phyloP scores from a whole-genome alignment of 2,888 invertebrate genomes.

The Plusia festucae region DNA sequence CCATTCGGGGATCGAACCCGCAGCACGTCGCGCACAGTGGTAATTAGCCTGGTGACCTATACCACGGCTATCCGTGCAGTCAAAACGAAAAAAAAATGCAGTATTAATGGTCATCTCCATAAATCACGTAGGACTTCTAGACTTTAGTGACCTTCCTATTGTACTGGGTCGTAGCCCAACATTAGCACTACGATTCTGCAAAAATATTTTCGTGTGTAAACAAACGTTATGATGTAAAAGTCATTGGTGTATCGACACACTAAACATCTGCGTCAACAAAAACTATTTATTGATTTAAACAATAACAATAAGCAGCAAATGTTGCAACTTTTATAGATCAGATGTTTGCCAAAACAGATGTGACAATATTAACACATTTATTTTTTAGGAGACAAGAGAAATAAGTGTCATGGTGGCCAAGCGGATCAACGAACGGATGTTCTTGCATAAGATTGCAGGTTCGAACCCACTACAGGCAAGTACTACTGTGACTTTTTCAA shows the following conservation, averaged over 20 bases:
- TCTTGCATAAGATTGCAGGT: too few species aligned
- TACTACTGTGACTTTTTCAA: too few species aligned
- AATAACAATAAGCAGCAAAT: conserved; percentile 53
- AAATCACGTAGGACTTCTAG: background rate
- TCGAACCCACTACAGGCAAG: too few species aligned
- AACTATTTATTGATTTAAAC: conserved; percentile 55
- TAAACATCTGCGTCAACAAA: conserved; percentile 62
- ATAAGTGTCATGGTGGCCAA: too few species aligned
- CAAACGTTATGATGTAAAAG: conserved; percentile 33
- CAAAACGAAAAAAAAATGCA: too few species aligned
- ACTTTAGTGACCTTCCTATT: background rate
- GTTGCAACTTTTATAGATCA: conserved; percentile 47
- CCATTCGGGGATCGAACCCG: too few species aligned
- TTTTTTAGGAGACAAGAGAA: background rate
- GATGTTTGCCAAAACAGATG: conserved; percentile 1
- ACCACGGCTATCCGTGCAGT: too few species aligned
- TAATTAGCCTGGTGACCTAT: too few species aligned
- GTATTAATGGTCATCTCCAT: background rate
- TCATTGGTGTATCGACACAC: conserved; percentile 58
- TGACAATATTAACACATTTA: background rate
- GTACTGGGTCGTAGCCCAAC: background rate
- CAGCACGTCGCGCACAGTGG: too few species aligned
- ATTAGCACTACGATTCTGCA: background rate
- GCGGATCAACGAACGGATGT: too few species aligned
- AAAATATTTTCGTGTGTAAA: conserved; percentile 1